Conservation (phyloP, 2,888 invertebrate genomes). For the Camptogramma bilineatum region DNA sequence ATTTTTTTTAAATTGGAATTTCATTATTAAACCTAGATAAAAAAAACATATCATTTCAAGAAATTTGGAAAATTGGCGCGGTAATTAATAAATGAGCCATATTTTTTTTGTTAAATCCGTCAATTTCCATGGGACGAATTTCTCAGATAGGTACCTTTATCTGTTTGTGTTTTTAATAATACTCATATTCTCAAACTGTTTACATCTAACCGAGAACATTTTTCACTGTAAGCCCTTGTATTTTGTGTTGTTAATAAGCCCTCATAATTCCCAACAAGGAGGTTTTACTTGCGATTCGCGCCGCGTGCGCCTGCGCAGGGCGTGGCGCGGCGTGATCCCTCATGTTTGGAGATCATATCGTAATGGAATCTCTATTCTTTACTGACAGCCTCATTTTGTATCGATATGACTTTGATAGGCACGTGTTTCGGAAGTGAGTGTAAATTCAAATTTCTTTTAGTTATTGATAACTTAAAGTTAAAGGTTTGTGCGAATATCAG, state of each 20-base stretch:
- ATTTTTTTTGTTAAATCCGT: too few species aligned
- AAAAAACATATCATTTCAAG: too few species aligned
- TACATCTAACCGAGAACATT: neutral
- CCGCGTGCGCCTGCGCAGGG: constrained; percentile 37
- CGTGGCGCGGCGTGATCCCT: constrained; percentile 38
- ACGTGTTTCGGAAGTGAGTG: constrained; percentile 12
- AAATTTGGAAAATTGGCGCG: too few species aligned
- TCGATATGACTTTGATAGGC: constrained; percentile 7
- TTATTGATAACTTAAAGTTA: neutral
- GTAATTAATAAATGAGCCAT: too few species aligned
- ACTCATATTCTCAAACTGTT: neutral
- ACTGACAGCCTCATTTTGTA: constrained; percentile 34
- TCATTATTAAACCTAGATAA: too few species aligned
- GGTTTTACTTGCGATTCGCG: constrained; percentile 39
- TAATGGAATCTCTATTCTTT: constrained; percentile 44
- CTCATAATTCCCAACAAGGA: constrained; percentile 42
- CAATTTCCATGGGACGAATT: too few species aligned
- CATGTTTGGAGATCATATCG: constrained; percentile 43
- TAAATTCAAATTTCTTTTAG: neutral
- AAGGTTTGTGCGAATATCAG: neutral
- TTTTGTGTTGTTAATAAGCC: constrained; percentile 32
- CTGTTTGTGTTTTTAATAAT: too few species aligned
- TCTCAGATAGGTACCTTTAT: too few species aligned
- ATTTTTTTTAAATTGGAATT: too few species aligned
- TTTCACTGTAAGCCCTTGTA: constrained; percentile 20